These are phyloP conservation scores for Podarcis raffonei DNA, from an alignment of 2,113 vertebrate species.

Conservation along the genomic window DNA sequence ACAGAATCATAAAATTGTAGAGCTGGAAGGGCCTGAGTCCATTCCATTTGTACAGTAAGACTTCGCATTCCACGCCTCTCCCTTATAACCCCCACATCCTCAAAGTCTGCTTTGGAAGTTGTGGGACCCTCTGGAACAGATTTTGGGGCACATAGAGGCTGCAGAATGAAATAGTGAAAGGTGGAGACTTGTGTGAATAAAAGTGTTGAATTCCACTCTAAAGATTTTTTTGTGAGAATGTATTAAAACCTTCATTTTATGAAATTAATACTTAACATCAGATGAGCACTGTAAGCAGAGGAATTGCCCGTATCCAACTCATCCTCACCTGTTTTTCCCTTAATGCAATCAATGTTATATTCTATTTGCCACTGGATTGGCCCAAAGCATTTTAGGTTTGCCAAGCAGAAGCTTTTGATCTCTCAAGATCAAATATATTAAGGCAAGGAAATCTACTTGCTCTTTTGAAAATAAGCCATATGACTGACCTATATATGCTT, in stretches of 20 bases:
- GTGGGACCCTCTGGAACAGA: no score
- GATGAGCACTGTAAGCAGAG: neutral
- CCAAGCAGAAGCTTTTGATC: neutral
- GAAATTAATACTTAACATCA: neutral
- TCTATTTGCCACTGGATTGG: neutral
- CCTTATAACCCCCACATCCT: no score
- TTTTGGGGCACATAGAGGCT: no score
- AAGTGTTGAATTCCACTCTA: neutral
- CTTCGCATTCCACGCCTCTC: no score
- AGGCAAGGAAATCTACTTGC: neutral
- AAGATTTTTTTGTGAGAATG: neutral
- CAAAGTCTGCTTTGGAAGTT: no score
- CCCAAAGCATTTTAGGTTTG: neutral
- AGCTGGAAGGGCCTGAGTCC: no score
- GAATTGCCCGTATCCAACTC: neutral
- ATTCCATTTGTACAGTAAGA: no score
- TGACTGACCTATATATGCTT: neutral
- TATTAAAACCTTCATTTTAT: neutral
- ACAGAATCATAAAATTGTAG: no score
- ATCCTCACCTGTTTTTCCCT: neutral
- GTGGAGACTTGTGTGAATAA: no score
- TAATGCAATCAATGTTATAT: neutral
- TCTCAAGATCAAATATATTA: neutral
- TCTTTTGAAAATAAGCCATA: neutral
- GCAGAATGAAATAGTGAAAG: no score